These are phyloP conservation scores for Cheiracanthium punctorium DNA, from an alignment of 2,888 invertebrate species.

Conservation along the genomic window DNA sequence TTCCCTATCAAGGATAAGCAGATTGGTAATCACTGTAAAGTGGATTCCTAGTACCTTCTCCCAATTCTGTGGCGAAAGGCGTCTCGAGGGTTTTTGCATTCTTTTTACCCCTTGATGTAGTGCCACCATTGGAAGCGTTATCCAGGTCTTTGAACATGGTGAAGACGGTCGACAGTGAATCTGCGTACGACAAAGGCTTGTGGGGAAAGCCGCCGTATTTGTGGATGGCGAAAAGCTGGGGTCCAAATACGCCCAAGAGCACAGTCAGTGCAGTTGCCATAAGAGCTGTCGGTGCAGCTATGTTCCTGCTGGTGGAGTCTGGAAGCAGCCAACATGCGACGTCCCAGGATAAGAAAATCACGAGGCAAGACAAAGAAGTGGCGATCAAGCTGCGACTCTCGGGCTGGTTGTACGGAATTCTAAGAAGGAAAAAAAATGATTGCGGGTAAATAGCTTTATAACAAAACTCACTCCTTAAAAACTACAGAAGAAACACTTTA, in stretches of 20 bases:
- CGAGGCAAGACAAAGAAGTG: conserved; percentile 48
- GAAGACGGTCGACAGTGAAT: conserved; percentile 71
- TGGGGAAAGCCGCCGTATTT: conserved; percentile 66
- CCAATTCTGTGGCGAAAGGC: conserved; percentile 38
- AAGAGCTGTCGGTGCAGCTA: conserved; percentile 57
- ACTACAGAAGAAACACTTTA: too few relatives aligned
- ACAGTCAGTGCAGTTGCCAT: conserved; percentile 49
- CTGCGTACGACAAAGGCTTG: conserved; percentile 69
- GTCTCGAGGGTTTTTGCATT: conserved; percentile 65
- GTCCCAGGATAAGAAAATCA: conserved; percentile 55
- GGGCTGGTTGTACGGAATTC: conserved; percentile 48
- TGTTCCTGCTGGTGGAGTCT: conserved; percentile 44
- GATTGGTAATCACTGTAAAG: conserved; percentile 63
- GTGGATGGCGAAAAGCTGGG: conserved; percentile 68
- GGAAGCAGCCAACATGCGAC: conserved; percentile 57
- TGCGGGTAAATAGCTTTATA: too few relatives aligned
- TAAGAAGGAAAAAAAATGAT: conserved; percentile 17
- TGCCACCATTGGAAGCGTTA: conserved; percentile 43
- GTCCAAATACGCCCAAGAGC: conserved; percentile 66
- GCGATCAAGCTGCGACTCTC: conserved; percentile 58
- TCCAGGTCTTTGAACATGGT: conserved; percentile 70
- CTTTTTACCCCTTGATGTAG: conserved; percentile 57
- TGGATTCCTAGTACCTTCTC: conserved; percentile 54
- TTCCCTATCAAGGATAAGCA: conserved; percentile 51
- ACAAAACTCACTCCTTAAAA: too few relatives aligned